phyloP scores from a whole-genome alignment of 1,140 invertebrate species.

The Tetramorium simillimum region DNA sequence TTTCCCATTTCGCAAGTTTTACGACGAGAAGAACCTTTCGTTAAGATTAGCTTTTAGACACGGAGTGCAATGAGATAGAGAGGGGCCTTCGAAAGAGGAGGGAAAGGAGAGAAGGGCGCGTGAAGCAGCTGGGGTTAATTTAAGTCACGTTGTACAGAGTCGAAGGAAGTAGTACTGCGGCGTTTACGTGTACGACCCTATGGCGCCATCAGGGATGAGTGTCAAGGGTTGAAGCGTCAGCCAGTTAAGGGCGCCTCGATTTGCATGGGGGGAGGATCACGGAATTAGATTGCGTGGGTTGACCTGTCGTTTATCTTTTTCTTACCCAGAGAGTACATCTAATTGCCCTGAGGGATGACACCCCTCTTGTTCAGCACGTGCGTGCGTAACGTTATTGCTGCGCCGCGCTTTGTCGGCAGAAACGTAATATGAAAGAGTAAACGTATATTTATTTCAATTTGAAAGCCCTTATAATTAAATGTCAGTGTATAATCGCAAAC shows the following conservation, averaged over 20 bases:
- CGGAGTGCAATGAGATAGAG: not conserved
- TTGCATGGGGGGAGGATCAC: conserved; percentile 68
- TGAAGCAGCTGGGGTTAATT: conserved; percentile 68
- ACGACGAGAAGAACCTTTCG: conserved; percentile 18
- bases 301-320: conserved; percentile 72
- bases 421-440: conserved; percentile 24
- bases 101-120: not conserved
- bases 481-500: not conserved
- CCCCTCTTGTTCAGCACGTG: conserved; percentile 11
- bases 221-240: conserved; percentile 73
- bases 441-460: conserved; percentile 11
- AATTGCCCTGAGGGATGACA: conserved; percentile 63
- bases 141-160: conserved; percentile 62
- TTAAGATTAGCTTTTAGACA: conserved; percentile 37
- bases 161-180: conserved; percentile 60
- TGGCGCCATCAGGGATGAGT: conserved; percentile 61
- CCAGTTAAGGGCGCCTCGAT: conserved; percentile 72
- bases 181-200: conserved; percentile 48
- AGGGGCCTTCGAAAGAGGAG: not conserved
- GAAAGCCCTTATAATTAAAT: conserved; percentile 19
- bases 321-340: conserved; percentile 60
- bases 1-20: conserved; percentile 12
- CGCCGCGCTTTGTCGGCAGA: not conserved
- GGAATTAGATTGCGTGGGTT: conserved; percentile 72
- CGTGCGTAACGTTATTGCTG: conserved; percentile 48